Evolutionary conservation across 1,140 invertebrate species (phyloP).

Genomic region (Plectrocnemia conspersa): DNA sequence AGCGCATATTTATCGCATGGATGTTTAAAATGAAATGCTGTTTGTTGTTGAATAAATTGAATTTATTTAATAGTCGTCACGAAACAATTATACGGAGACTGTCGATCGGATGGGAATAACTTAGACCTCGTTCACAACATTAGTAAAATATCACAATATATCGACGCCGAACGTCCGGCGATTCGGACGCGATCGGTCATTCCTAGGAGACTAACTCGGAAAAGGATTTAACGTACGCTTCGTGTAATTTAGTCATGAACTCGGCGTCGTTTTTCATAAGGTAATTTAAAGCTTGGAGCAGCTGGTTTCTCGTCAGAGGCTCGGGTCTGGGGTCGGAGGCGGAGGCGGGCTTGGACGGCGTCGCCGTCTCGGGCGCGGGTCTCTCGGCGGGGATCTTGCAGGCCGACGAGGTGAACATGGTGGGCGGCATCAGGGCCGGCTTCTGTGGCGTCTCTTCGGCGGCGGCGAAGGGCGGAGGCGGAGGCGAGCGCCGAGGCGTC

Average conservation of each 20-base stretch:
- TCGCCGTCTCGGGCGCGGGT: slow-evolving; percentile 33
- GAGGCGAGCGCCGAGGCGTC: slow-evolving; percentile 48
- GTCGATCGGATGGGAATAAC: slow-evolving; percentile 28
- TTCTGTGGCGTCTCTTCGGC: slow-evolving; percentile 53
- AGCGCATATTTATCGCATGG: too few relatives aligned
- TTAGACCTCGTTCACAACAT: slow-evolving; percentile 32
- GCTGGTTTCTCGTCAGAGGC: slow-evolving; percentile 78
- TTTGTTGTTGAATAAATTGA: too few relatives aligned
- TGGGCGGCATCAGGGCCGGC: slow-evolving; percentile 73
- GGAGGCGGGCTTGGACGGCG: slow-evolving; percentile 39
- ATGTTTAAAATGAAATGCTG: too few relatives aligned
- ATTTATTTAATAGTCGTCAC: too few relatives aligned
- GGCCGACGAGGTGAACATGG: slow-evolving; percentile 66
- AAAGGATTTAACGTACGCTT: slow-evolving; percentile 83
- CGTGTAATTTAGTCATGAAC: slow-evolving; percentile 82
- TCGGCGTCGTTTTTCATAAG: slow-evolving; percentile 81
- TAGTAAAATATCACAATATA: slow-evolving; percentile 35
- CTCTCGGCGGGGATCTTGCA: slow-evolving; percentile 33
- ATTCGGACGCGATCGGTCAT: slow-evolving; percentile 40
- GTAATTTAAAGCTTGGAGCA: slow-evolving; percentile 82
- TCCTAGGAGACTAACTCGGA: slow-evolving; percentile 63
- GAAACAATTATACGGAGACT: slow-evolving; percentile 29
- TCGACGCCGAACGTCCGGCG: slow-evolving; percentile 16
- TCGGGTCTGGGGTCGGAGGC: slow-evolving; percentile 51
- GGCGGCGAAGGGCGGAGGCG: slow-evolving; percentile 39